phyloP scores from a whole-genome alignment of 2,888 invertebrate genomes.

The Synanthedon tipuliformis region DNA sequence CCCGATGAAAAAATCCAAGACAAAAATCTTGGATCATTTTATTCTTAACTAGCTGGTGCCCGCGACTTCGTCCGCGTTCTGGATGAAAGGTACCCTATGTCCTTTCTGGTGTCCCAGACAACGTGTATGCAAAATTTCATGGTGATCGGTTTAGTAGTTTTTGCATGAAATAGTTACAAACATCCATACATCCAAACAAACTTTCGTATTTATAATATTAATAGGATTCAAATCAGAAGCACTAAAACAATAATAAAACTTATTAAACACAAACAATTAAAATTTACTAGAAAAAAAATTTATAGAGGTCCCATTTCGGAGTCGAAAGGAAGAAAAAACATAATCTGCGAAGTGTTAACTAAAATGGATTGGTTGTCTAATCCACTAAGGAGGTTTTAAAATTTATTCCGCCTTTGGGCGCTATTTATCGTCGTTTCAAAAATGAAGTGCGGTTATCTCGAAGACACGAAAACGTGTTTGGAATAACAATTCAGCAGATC shows the following conservation, averaged over 20 bases:
- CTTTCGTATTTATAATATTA: no score
- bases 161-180: no score
- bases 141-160: no score
- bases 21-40: neutral
- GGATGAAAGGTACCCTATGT: no score
- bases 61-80: no score
- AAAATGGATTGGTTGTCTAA: conserved; percentile 23
- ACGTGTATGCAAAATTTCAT: no score
- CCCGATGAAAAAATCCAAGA: no score
- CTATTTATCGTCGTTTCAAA: conserved; percentile 64
- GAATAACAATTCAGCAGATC: conserved; percentile 40
- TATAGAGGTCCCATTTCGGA: neutral
- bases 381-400: conserved; percentile 49
- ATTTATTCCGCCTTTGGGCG: conserved; percentile 60
- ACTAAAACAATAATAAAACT: neutral
- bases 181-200: no score
- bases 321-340: neutral
- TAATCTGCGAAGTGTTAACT: conserved; percentile 3
- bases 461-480: conserved; percentile 53
- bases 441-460: conserved; percentile 65
- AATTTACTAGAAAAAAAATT: neutral
- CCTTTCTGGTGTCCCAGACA: no score
- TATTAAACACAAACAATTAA: neutral
- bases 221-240: neutral
- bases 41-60: neutral